Evolutionary conservation across 2,888 invertebrate genomes (phyloP), one percentile per base, ranked within the genome.

Genomic region (Cyclophora punctaria): DNA sequence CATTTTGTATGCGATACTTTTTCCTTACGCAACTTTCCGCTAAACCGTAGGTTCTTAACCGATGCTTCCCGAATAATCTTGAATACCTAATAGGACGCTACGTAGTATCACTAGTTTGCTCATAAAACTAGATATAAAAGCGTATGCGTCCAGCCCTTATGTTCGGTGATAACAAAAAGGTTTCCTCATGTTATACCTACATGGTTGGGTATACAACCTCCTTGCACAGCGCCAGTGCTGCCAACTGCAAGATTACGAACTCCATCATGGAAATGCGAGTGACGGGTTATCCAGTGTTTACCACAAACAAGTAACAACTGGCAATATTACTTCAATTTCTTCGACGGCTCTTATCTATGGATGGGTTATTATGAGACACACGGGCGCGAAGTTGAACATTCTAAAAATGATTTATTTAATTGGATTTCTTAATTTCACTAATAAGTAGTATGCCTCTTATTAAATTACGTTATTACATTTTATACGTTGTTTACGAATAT

Each of bases 261-360:
- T 73, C 73, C 69, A 74, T 75, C 73, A 73, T 66, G 67, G 57
- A 67, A 67, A 68, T 67, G 42, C 34, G 66, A 58, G 60, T 53
- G 63, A 49, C 51, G 53, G 49, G 54, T 49, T 59, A 55, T 55
- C 49, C 67, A 63, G 59, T 73, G 75, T 73, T 76, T 75, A 71
- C 69, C 67, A 66, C 71, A 72, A 71, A 73, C 77, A 71, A 72
- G 74, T 71, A 69, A 69, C 73, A 70, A 73, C 73, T 71, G 73
- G 63, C 73, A 64, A 75, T 76, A 75, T 76, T 74, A 77, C 78
- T 75, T 70, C 75, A 76, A 78, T 78, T 77, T 73, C 77, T 77
- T 76, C 69, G 67, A 66, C 66, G 69, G 68, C 64, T 72, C 78
- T 77, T 78, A 78, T 78, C 78, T 75, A 47, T 49, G 65, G 66